A percentile compares a stretch with the other conserved stretches of the same genome.
Conservation (phyloP, 1,140 invertebrate species). For the Bilobella aurantiaca region DNA sequence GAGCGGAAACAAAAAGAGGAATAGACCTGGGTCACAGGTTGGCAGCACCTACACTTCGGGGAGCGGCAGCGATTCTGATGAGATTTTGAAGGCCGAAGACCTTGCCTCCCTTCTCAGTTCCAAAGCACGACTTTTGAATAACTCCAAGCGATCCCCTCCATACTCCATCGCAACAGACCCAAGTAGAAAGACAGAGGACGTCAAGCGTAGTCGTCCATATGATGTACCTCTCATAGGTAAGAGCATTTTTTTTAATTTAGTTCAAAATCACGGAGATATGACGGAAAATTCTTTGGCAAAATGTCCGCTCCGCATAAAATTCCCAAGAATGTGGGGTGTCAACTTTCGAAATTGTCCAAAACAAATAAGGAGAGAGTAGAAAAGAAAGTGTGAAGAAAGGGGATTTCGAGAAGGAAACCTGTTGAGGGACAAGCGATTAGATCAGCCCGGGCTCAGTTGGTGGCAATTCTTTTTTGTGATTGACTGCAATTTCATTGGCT, state of each 20-base stretch:
- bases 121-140: slow-evolving; percentile 2
- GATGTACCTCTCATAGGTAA: slow-evolving; percentile 9
- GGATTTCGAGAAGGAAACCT: background rate
- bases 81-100: slow-evolving; percentile 1
- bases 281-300: background rate
- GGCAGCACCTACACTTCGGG: background rate
- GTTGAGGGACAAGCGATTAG: background rate
- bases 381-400: background rate
- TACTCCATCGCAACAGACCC: background rate
- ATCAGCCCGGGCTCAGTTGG: no score
- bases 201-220: slow-evolving; percentile 3
- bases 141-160: background rate
- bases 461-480: background rate
- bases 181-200: slow-evolving; percentile 6
- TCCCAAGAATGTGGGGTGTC: no score
- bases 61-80: background rate
- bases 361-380: background rate
- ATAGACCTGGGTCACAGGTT: background rate
- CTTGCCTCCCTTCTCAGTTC: slow-evolving; percentile 2
- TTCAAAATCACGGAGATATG: background rate
- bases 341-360: background rate
- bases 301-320: background rate
- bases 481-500: background rate
- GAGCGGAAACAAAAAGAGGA: background rate
- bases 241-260: background rate